Conservation (phyloP, 2,113 vertebrate species). For the Mormoops blainvillei region DNA sequence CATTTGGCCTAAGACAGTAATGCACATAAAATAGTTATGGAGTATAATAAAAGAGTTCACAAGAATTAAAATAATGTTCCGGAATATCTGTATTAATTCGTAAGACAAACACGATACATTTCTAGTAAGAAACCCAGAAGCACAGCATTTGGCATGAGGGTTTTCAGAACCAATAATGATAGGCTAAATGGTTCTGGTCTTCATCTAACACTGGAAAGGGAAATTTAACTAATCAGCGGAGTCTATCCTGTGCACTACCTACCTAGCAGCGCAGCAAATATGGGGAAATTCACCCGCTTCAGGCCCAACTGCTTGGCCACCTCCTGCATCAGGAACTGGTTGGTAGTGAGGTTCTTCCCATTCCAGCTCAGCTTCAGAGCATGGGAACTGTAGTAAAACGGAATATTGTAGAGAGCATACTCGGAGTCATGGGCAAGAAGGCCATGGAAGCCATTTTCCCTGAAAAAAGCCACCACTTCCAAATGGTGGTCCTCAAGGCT, state of each 20-base stretch:
- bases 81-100: background rate
- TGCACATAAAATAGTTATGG: background rate
- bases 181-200: background rate
- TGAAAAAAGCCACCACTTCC: slow-evolving; percentile 93
- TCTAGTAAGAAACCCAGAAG: slow-evolving; percentile 7
- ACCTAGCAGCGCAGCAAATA: slow-evolving; percentile 93
- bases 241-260: slow-evolving; percentile 48
- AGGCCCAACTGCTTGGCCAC: slow-evolving; percentile 92
- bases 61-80: slow-evolving; percentile 25
- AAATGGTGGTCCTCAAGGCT: slow-evolving; percentile 94
- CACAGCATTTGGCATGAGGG: background rate
- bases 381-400: slow-evolving; percentile 92
- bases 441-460: slow-evolving; percentile 92
- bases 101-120: slow-evolving; percentile 14
- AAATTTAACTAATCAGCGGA: background rate
- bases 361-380: slow-evolving; percentile 95
- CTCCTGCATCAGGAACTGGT: slow-evolving; percentile 93
- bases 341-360: slow-evolving; percentile 94
- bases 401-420: slow-evolving; percentile 92
- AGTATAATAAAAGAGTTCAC: background rate
- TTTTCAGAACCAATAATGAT: slow-evolving; percentile 10
- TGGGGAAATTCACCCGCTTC: slow-evolving; percentile 89
- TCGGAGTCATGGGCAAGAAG: slow-evolving; percentile 94
- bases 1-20: background rate
- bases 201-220: background rate